A percentile compares a stretch with the other conserved stretches of the same genome.
Evolutionary conservation across 92 coral and sea anemone genomes (phyloP).

Genomic region (Zoanthus sociatus): DNA sequence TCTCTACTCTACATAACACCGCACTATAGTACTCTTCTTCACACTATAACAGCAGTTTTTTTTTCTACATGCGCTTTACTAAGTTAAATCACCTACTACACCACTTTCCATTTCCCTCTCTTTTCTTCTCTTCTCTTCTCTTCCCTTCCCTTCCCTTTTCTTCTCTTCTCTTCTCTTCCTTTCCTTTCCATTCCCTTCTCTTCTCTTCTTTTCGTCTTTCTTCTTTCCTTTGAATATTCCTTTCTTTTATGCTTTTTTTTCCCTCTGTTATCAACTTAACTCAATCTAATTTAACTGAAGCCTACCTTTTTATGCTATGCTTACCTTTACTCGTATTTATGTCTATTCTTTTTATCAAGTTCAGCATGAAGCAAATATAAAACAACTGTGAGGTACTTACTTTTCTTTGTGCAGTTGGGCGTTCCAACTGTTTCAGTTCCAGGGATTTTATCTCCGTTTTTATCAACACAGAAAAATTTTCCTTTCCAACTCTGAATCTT

Average conservation of each 20-base stretch:
- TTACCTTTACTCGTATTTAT: neutral
- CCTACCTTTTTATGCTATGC: no score
- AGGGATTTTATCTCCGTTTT: slow-evolving; percentile 1
- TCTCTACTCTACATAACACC: neutral
- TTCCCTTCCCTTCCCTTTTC: neutral
- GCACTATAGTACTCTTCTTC: neutral
- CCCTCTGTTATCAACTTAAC: neutral
- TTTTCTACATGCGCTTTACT: neutral
- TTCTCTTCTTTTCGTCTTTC: neutral
- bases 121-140: no score
- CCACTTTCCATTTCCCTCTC: no score
- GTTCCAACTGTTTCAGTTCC: neutral
- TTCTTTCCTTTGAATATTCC: neutral
- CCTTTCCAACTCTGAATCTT: neutral
- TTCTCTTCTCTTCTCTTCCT: neutral
- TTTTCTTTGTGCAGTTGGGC: slow-evolving; percentile 6
- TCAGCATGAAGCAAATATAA: neutral
- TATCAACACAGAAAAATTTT: slow-evolving; percentile 19
- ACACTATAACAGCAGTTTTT: neutral
- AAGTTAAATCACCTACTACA: neutral
- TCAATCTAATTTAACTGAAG: no score
- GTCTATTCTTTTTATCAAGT: neutral
- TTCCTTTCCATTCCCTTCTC: neutral
- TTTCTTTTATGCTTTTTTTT: neutral
- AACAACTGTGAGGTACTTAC: neutral